Evolutionary conservation across 2,797 vertebrate genomes (phyloP).

Genomic region (Varecia variegata): DNA sequence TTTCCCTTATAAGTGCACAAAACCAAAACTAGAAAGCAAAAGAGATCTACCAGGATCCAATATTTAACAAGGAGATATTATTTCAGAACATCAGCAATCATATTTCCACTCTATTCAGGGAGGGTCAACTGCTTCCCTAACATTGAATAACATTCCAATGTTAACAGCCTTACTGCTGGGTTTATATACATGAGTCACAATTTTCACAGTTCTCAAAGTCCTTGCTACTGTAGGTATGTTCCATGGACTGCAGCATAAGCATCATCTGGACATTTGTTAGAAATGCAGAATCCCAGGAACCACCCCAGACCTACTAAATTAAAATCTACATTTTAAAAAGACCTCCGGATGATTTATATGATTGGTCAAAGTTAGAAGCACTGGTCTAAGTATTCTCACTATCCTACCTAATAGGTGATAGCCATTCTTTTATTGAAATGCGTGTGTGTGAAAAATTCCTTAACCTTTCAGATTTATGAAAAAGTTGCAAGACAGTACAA

Average conservation of each 20-base stretch:
- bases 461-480: background rate
- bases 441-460: background rate
- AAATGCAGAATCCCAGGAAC: background rate
- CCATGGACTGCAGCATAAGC: too few relatives aligned
- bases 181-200: background rate
- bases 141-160: background rate
- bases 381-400: background rate
- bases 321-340: background rate
- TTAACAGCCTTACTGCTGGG: background rate
- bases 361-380: background rate
- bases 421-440: background rate
- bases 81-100: background rate
- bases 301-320: background rate
- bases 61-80: background rate
- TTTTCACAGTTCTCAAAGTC: background rate
- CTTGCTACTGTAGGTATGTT: background rate
- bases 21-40: background rate
- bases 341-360: background rate
- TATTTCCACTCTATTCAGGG: background rate
- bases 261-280: background rate
- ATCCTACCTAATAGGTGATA: background rate
- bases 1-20: background rate
- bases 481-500: background rate
- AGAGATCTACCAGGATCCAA: background rate
- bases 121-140: background rate